phyloP scores from a whole-genome alignment of 2,797 vertebrate species.

The Dipus sagitta region DNA sequence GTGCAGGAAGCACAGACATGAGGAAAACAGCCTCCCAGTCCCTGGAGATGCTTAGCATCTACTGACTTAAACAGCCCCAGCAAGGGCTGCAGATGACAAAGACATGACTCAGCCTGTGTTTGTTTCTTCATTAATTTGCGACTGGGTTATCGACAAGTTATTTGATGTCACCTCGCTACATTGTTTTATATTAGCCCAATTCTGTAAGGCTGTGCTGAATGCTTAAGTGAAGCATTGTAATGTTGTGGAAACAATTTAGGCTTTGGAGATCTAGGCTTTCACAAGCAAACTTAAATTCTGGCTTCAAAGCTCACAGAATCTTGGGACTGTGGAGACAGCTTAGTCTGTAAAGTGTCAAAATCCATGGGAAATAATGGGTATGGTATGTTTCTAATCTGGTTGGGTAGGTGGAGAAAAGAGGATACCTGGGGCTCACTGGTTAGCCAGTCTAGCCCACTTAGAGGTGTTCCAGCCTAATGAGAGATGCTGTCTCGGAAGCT shows the following conservation, averaged over 20 bases:
- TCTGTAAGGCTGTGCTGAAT: not conserved
- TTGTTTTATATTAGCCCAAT: not conserved
- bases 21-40: not conserved
- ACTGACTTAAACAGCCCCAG: not conserved
- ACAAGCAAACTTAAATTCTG: conserved; percentile 22
- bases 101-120: not conserved
- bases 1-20: not conserved
- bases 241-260: not conserved
- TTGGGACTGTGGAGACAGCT: too few species aligned
- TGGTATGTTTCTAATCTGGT: too few species aligned
- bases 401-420: not conserved
- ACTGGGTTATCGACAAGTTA: not conserved
- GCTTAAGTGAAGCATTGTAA: not conserved
- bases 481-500: too few species aligned
- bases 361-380: not conserved
- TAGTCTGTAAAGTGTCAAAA: too few species aligned
- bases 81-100: not conserved
- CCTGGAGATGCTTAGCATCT: not conserved
- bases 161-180: not conserved
- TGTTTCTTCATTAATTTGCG: not conserved
- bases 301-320: not conserved
- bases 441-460: too few species aligned
- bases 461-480: too few species aligned
- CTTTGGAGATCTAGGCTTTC: not conserved
- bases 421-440: not conserved